phyloP scores from a whole-genome alignment of 2,113 vertebrate genomes.

The Athene cunicularia region DNA sequence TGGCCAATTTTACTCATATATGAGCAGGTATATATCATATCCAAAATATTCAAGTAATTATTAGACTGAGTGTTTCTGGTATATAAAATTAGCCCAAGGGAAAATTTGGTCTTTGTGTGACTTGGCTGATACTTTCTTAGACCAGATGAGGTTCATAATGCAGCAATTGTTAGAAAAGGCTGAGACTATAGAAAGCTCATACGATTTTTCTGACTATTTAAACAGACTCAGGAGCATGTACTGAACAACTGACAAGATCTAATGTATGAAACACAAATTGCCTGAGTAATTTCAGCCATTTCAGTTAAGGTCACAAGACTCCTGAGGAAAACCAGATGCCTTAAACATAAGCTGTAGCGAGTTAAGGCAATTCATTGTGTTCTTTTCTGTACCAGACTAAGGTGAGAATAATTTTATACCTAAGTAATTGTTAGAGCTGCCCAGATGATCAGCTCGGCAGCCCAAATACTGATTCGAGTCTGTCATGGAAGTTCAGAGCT shows the following conservation, averaged over 20 bases:
- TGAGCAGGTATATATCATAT: neutral
- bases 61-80: neutral
- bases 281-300: neutral
- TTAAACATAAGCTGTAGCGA: neutral
- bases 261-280: neutral
- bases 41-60: neutral
- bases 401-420: neutral
- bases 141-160: neutral
- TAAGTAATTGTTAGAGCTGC: neutral
- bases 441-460: neutral
- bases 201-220: neutral
- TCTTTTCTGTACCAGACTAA: neutral
- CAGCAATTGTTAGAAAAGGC: neutral
- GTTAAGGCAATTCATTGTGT: neutral
- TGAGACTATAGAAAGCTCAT: neutral
- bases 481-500: neutral
- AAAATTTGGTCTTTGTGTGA: neutral
- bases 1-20: neutral
- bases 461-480: neutral
- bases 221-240: neutral
- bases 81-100: neutral
- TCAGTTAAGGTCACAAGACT: conserved; percentile 8
- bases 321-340: neutral
- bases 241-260: neutral
- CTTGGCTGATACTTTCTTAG: neutral